Base-by-base conservation (phyloP, 2,888 invertebrate genomes). In the Malthinus seriepunctatus region DNA sequence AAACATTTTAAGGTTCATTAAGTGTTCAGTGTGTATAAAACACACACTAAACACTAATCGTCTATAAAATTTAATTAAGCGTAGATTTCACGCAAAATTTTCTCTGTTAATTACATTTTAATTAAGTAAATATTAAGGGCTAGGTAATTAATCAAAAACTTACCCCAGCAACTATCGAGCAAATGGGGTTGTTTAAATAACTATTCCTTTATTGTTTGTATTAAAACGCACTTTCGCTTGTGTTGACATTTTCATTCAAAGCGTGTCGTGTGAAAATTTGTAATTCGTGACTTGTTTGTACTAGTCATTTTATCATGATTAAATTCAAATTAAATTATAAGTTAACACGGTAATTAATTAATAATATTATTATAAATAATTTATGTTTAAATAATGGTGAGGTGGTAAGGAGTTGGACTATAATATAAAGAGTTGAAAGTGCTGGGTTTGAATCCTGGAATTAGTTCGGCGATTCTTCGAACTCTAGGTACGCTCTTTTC, bases 1-100 rank as follows among this genome's bases (percentile, higher is more conserved):
- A 91, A 90, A 31, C 92, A 91, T 9, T 93, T 85, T 62, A 93
- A 84, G 80, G 55, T 90, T 91, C 83, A 90, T 85, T 65, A 93
- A 80, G 56, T 90, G 85, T 68, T 84, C 82, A 77, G 93, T 92
- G 78, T 93, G 90, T 31, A 9, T 12, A 38, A 38, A 12, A 8
- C 1, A 31, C 10, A 34, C 6, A 15, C 3, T 15, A 15, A 15
- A 8, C 8, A 6, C 23, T 23, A 23, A 5, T 3, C 2, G 3
- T 23, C 5, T 23, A 23, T 2, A 23, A 23, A 3, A 23, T 23
- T 23, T 23, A 23, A 23, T 23, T 23, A 23, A 23, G 23, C 5
- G 23, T 5, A 23, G 5, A 23, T 23, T 5, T 23, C 3, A 23
- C 3, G 23, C 23, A 5, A 23, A 23, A 23, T 23, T 23, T 23